Base-by-base conservation (phyloP, 1,140 invertebrate genomes). In the Drosophila bipectinata region DNA sequence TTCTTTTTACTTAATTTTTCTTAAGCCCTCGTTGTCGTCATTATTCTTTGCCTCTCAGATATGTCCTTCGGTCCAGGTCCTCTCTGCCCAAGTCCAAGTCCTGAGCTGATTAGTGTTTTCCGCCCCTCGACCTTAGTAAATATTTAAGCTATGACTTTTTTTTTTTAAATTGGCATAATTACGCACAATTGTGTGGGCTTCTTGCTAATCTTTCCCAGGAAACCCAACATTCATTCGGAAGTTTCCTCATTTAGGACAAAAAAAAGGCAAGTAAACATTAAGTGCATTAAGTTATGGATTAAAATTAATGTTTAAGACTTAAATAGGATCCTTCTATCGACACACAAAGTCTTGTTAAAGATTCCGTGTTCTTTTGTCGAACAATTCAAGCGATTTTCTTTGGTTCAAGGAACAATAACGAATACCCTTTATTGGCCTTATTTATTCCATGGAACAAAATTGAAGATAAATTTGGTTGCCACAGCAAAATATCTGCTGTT, bases 141-240 rank as follows among this genome's bases (percentile, higher is more conserved):
- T 53, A 4, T 18, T 14, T 12, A 24, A 26, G 47, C 54, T 72
- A 44, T 47, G 53, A 47, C 45, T 63, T 77, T 14, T 21, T 18
- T 18, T 18, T 85, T 85, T 72, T 62, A 85, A 85, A 78, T 72
- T 76, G 74, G 37, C 60, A 74, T 82, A 85, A 85, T 85, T 85
- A 85, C 82, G 62, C 64, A 57, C 78, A 81, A 81, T 87, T 85
- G 69, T 87, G 66, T 51, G 68, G 74, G 64, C 57, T 49, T 47
- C 28, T 41, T n/a, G 51, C 54, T 81, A 67, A 76, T 47, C 56
- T 61, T 15, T 30, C 7, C 15, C 37, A 45, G 6, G 26, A 28
- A 28, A 28, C 26, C 6, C 6, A 3, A 21, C 21, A 21, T 21
- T 28, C 6, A 6, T 0, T 26, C 34, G n/a, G 41, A 41, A 67